phyloP scores from a whole-genome alignment of 2,888 invertebrate genomes.

The Sinopyrophorus schimmeli region DNA sequence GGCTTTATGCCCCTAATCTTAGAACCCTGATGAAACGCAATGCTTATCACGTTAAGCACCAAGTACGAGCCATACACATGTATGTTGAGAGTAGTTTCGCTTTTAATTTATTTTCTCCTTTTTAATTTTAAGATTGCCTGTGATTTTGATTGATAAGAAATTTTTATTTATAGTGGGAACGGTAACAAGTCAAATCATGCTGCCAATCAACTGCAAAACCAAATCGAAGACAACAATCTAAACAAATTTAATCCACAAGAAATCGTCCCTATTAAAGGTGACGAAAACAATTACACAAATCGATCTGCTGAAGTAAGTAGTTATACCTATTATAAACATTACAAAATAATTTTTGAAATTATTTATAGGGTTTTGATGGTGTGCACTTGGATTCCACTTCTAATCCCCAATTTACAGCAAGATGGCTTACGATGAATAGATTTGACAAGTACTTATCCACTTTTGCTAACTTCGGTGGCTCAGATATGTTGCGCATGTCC shows the following conservation, averaged over 20 bases:
- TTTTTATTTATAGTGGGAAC: conserved; percentile 11
- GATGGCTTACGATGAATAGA: conserved; percentile 79
- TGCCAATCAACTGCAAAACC: conserved; percentile 11
- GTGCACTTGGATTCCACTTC: no score
- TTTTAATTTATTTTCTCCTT: background rate
- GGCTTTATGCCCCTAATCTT: conserved; percentile 42
- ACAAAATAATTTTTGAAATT: no score
- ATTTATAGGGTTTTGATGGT: no score
- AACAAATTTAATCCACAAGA: conserved; percentile 22
- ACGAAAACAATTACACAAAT: no score
- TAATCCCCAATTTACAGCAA: conserved; percentile 67
- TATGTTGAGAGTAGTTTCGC: conserved; percentile 40
- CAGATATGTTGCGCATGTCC: conserved; percentile 85
- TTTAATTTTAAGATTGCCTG: background rate
- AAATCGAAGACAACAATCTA: conserved; percentile 19
- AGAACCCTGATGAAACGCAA: conserved; percentile 49
- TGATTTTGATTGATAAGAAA: background rate
- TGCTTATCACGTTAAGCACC: conserved; percentile 49
- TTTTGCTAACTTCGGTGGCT: conserved; percentile 84
- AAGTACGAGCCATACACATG: conserved; percentile 51
- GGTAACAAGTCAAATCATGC: conserved; percentile 6
- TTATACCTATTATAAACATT: no score
- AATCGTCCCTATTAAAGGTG: conserved; percentile 18
- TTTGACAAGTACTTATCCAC: conserved; percentile 76
- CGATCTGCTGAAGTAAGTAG: no score